These are phyloP conservation scores for Ridgeia piscesae DNA, from an alignment of 1,140 invertebrate species.

Conservation along the genomic window DNA sequence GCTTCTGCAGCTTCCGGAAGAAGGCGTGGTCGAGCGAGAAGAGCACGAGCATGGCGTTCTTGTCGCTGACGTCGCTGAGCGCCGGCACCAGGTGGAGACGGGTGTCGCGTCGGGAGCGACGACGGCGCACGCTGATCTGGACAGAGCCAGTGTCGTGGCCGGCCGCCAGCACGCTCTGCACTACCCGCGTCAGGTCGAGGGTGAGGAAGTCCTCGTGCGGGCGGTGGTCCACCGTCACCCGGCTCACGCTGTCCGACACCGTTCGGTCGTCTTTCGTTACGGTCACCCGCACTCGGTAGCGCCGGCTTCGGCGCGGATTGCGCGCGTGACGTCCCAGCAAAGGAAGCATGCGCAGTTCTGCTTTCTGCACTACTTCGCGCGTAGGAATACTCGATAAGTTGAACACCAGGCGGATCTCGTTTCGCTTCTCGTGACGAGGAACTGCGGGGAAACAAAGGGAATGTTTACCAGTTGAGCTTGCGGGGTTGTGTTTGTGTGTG, in stretches of 20 bases:
- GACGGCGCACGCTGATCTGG: too few relatives aligned
- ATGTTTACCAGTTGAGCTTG: not conserved
- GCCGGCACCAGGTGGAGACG: not conserved
- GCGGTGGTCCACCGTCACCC: not conserved
- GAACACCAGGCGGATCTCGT: constrained; percentile 3
- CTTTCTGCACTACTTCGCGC: constrained; percentile 7
- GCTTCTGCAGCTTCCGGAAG: constrained; percentile 15
- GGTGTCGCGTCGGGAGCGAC: not conserved
- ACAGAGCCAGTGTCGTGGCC: not conserved
- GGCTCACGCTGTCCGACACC: not conserved
- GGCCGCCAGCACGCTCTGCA: not conserved
- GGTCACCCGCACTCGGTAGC: not conserved
- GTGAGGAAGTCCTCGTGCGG: not conserved
- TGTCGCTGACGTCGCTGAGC: not conserved
- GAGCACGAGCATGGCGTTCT: constrained; percentile 8
- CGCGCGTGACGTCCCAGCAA: not conserved
- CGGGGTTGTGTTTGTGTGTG: too few relatives aligned
- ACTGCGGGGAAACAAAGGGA: not conserved
- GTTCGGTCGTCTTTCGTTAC: not conserved
- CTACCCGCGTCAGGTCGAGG: constrained; percentile 1
- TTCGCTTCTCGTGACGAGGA: constrained; percentile 7
- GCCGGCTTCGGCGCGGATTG: not conserved
- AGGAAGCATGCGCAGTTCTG: constrained; percentile 6
- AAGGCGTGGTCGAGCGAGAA: constrained; percentile 7
- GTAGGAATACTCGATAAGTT: constrained; percentile 12